These are phyloP conservation scores for Anser cygnoides DNA, from an alignment of 2,113 vertebrate genomes.

Conservation along the genomic window DNA sequence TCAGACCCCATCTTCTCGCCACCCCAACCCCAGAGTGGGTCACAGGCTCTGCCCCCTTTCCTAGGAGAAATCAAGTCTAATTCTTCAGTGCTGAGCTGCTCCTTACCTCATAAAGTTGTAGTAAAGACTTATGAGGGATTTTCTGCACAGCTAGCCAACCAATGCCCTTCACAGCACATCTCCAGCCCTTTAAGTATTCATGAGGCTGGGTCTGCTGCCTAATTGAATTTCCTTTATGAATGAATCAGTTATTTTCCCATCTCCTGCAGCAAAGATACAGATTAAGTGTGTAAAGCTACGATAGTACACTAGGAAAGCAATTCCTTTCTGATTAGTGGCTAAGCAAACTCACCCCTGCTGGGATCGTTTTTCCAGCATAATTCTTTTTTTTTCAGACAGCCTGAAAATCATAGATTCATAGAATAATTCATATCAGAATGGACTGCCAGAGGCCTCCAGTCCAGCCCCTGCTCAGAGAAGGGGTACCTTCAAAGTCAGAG, in stretches of 20 bases:
- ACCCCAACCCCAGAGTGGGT: not conserved
- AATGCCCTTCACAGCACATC: slow-evolving; percentile 41
- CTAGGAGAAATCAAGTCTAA: not conserved
- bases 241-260: slow-evolving; percentile 17
- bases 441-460: not conserved
- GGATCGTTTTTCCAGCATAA: not conserved
- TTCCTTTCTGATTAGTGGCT: not conserved
- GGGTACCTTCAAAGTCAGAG: not conserved
- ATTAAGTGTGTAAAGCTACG: not conserved
- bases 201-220: not conserved
- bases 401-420: not conserved
- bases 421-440: not conserved
- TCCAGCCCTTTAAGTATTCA: slow-evolving; percentile 48
- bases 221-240: slow-evolving; percentile 42
- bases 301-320: not conserved
- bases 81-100: not conserved
- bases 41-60: not conserved
- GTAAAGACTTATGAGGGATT: slow-evolving; percentile 23
- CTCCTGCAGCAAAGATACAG: slow-evolving; percentile 17
- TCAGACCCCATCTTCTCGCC: not conserved
- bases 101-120: not conserved
- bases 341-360: not conserved
- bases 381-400: not conserved
- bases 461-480: not conserved
- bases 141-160: slow-evolving; percentile 25